phyloP scores from a whole-genome alignment of 2,113 vertebrate species.

The Centropristis striata region DNA sequence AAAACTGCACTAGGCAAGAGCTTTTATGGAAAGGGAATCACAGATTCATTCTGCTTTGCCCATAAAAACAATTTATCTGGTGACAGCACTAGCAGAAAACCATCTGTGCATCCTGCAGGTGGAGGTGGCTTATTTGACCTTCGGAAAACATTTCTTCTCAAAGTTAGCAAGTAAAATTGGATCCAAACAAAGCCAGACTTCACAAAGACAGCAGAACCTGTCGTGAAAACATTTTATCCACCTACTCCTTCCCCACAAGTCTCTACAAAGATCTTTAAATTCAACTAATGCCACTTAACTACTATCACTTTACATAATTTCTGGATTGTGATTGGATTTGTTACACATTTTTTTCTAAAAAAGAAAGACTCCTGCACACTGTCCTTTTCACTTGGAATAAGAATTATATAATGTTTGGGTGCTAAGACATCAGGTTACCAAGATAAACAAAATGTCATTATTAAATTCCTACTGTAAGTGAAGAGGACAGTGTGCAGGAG shows the following conservation, averaged over 20 bases:
- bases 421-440: no score
- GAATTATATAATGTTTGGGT: no score
- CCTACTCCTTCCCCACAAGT: not conserved
- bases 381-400: no score
- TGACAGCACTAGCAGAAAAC: slow-evolving; percentile 1
- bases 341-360: no score
- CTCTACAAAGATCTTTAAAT: not conserved
- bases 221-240: no score
- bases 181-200: not conserved
- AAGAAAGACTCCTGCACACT: no score
- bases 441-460: no score
- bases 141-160: not conserved
- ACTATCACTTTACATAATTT: not conserved
- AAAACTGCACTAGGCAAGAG: slow-evolving; percentile 67
- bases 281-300: not conserved
- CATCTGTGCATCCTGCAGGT: not conserved
- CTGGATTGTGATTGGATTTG: not conserved
- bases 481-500: no score
- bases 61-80: slow-evolving; percentile 14
- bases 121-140: not conserved
- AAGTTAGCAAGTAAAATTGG: not conserved
- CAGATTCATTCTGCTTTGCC: not conserved
- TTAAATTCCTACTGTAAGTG: no score
- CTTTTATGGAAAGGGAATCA: slow-evolving; percentile 17
- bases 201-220: not conserved